These are phyloP conservation scores for Rotaria macrura DNA, from an alignment of 2,888 invertebrate species.

Conservation along the genomic window DNA sequence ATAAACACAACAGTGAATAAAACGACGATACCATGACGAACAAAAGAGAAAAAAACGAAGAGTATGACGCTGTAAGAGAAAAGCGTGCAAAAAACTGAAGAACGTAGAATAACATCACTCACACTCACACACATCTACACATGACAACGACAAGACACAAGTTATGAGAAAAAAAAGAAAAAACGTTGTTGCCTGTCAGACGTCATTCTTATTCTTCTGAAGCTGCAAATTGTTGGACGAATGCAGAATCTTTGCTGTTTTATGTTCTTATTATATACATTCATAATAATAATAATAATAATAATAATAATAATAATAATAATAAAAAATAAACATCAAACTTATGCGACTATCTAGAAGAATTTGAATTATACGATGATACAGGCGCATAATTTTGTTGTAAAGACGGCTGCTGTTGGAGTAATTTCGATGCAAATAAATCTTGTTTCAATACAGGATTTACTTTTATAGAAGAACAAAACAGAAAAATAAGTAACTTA, in stretches of 20 bases:
- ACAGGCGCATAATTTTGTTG: background rate
- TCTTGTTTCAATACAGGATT: background rate
- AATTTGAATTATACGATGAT: background rate
- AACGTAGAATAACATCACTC: conserved; percentile 3
- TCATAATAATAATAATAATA: background rate
- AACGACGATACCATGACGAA: conserved; percentile 12
- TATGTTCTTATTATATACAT: conserved; percentile 15
- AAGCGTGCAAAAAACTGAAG: background rate
- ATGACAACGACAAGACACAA: background rate
- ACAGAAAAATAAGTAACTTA: background rate
- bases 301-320: background rate
- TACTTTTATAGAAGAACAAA: background rate
- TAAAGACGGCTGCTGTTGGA: background rate
- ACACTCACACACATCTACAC: background rate
- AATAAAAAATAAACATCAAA: background rate
- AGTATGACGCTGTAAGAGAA: background rate
- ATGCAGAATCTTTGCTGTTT: background rate
- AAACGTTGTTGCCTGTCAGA: background rate
- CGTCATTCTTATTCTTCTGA: background rate
- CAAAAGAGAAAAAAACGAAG: background rate
- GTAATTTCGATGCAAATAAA: background rate
- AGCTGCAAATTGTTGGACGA: conserved; percentile 1
- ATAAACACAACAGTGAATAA: conserved; percentile 12
- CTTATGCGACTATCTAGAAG: background rate
- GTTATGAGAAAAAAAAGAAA: background rate